Evolutionary conservation across 2,888 invertebrate species (phyloP), one percentile per base, ranked within the genome.

Genomic region (Diploptera punctata): DNA sequence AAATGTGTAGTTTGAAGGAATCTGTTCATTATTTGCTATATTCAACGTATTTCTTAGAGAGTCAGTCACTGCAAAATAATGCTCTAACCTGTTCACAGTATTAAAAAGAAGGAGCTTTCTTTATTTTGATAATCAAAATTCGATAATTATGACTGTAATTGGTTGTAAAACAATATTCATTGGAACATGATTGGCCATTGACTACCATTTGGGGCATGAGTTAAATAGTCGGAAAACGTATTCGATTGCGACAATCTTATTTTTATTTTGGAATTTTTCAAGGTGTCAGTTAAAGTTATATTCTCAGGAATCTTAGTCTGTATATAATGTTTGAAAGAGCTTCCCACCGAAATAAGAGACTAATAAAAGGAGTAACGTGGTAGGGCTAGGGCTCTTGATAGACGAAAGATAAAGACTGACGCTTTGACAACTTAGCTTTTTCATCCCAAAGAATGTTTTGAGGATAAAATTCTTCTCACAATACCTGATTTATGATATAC

Each of bases 361-460:
- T 29, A 1, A 4, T 16, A n/a, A n/a, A 5, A n/a, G 2, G 10
- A 24, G 10, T 1, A 57, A n/a, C 2, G 9, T 5, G 16, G 29
- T 9, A 10, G 18, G 24, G 54, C 21, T 54, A n/a, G 24, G 24
- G 54, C 54, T 5, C 4, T 7, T 19, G 19, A 57, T 29, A 29
- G 31, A 1, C 13, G 9, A 4, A 7, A 16, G 31, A 57, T 31
- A 52, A 52, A 52, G 52, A 24, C 0, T 16, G 31, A 31, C 29
- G 57, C 31, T 57, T 57, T 57, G 57, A 57, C 57, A 57, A 24
- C 57, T 2, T 29, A 1, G 13, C 16, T 29, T 29, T 57, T 29
- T 31, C 57, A 29, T 19, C 57, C 57, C 26, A 57, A 57, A 24
- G 57, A n/a, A n/a, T n/a, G n/a, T n/a, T n/a, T n/a, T n/a, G n/a